Base-by-base conservation (phyloP, 2,888 invertebrate genomes). In the Crocallis elinguaria region DNA sequence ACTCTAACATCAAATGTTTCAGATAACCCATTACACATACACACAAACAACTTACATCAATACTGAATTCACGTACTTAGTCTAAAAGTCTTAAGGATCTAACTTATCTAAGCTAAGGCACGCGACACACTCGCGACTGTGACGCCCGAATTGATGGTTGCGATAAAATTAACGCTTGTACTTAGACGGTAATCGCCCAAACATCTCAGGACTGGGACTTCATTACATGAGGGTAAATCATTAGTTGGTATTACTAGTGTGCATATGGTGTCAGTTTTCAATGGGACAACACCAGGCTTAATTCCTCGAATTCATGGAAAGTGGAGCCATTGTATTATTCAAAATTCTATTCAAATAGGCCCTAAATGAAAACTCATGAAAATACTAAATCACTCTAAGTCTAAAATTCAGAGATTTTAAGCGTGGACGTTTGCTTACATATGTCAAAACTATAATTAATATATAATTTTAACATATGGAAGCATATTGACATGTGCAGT, bases 121-220 rank as follows among this genome's bases (percentile, higher is more conserved):
- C 23, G 43, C 33, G 32, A 43, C 23, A 43, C 33, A 33, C 43
- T 43, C 14, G 30, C 32, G 23, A 43, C 2, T 8, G 39, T 12
- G 27, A 6, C 17, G 11, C 39, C 50, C 55, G 62, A 71, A 77
- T 73, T 73, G 64, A 70, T 68, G 64, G 42, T 51, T 52, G 19
- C 66, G 66, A 74, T 77, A 72, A 69, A 73, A 60, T 76, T 75
- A 77, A 79, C 66, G 67, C 43, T 32, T 25, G 54, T 70, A 71
- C 77, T 80, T 77, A 77, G 59, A 49, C 49, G 60, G 67, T 67
- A 75, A 77, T 79, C 77, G 67, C 71, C 61, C 57, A 55, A 71
- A 71, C 74, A 66, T 69, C 67, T 58, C 41, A 59, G 67, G 63
- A 60, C 61, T 41, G 43, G 62, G 67, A 69, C 68, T 72, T 71